phyloP scores from a whole-genome alignment of 2,113 vertebrate genomes.

The Tragelaphus strepsiceros region DNA sequence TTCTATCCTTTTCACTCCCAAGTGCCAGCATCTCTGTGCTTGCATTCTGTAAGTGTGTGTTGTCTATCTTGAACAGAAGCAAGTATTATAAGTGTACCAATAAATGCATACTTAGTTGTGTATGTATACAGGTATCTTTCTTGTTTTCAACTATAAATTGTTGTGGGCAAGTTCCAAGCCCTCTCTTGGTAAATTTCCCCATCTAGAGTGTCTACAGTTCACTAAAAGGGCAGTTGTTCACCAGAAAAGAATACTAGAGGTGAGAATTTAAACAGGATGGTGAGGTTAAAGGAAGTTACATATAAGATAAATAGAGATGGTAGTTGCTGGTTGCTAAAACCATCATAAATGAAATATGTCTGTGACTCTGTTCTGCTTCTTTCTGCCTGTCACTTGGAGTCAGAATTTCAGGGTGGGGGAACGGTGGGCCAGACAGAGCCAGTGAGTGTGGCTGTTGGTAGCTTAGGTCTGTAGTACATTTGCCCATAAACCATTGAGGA shows the following conservation, averaged over 20 bases:
- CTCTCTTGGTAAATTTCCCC: neutral
- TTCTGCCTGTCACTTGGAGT: neutral
- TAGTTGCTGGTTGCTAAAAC: neutral
- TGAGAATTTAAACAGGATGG: neutral
- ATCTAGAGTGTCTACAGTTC: neutral
- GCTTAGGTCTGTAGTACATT: neutral
- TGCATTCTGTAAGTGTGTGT: neutral
- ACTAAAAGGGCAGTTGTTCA: neutral
- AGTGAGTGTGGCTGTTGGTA: neutral
- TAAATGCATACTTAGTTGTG: neutral
- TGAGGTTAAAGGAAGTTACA: neutral
- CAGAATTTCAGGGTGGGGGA: neutral
- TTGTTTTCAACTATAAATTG: conserved; percentile 5
- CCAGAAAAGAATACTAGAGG: neutral
- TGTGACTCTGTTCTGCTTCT: neutral
- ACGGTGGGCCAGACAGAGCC: neutral
- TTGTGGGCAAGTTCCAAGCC: neutral
- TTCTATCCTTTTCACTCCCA: neutral
- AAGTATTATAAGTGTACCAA: neutral
- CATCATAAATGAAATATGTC: neutral
- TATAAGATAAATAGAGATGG: neutral
- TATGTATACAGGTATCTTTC: neutral
- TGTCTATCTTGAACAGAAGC: neutral
- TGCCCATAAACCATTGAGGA: neutral
- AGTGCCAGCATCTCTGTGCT: neutral